Percentiles rank a stretch among this genome's conserved stretches.
Evolutionary conservation across 2,797 vertebrate genomes (phyloP).

Genomic region (Carduelis carduelis): DNA sequence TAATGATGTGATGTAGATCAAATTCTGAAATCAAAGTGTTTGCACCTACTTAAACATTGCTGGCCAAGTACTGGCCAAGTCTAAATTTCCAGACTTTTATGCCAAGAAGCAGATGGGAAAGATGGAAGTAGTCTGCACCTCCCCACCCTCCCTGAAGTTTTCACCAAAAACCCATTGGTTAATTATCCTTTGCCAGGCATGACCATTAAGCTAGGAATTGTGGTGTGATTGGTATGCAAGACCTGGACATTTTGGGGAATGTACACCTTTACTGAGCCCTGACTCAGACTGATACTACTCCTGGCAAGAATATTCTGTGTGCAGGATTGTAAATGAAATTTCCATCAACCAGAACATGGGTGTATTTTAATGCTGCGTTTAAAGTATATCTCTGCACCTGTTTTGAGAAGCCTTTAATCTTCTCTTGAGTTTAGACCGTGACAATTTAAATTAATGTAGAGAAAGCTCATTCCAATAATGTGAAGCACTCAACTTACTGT

Average conservation of each 20-base stretch:
- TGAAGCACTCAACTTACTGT: conserved; percentile 15
- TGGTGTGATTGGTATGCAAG: rapidly evolving
- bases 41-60: neutral
- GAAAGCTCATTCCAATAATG: conserved; percentile 35
- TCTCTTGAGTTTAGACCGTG: conserved; percentile 35
- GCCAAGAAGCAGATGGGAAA: neutral
- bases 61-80: neutral
- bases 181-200: neutral
- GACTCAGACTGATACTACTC: neutral
- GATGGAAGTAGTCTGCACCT: neutral
- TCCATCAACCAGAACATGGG: conserved; percentile 26
- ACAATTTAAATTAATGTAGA: conserved; percentile 41
- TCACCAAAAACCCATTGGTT: neutral
- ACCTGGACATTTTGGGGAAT: neutral
- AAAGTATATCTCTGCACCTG: conserved; percentile 24
- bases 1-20: neutral
- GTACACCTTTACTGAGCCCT: neutral
- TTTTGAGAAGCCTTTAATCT: conserved; percentile 46
- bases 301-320: neutral
- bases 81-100: neutral
- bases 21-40: conserved; percentile 42
- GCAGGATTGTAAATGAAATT: conserved; percentile 26
- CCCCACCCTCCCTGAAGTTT: rapidly evolving
- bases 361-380: conserved; percentile 35
- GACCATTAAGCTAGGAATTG: neutral